phyloP scores from a whole-genome alignment of 1,140 invertebrate genomes.

The Drosophila ambigua region DNA sequence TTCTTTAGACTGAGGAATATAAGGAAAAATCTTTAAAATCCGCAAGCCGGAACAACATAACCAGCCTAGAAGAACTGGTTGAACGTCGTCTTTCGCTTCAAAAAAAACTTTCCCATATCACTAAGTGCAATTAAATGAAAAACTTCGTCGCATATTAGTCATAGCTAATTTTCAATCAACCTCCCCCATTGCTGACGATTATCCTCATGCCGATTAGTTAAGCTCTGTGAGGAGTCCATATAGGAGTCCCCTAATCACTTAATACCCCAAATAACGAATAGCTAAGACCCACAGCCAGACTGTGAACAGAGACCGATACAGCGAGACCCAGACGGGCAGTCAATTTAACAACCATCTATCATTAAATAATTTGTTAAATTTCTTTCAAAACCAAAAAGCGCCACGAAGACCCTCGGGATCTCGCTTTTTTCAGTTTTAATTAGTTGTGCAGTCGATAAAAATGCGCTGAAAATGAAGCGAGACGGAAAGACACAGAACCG shows the following conservation, averaged over 20 bases:
- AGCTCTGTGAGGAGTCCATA: neutral
- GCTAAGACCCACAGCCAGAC: constrained; percentile 39
- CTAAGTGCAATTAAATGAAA: constrained; percentile 17
- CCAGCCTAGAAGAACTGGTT: too few species aligned
- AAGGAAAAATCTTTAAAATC: too few species aligned
- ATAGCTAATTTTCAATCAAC: constrained; percentile 30
- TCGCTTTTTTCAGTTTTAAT: constrained; percentile 62
- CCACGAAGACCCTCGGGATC: constrained; percentile 56
- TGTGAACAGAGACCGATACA: neutral
- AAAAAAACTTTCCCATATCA: too few species aligned
- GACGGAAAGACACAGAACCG: constrained; percentile 38
- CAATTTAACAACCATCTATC: constrained; percentile 79
- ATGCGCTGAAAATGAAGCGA: constrained; percentile 69
- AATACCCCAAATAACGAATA: constrained; percentile 57
- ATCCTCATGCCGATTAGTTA: too few species aligned
- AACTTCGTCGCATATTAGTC: constrained; percentile 21
- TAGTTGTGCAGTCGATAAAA: constrained; percentile 79
- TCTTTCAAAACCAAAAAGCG: constrained; percentile 58
- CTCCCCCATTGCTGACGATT: too few species aligned
- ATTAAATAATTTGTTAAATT: constrained; percentile 82
- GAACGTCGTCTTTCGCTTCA: too few species aligned
- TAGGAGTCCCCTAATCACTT: constrained; percentile 66
- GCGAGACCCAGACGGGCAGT: constrained; percentile 26
- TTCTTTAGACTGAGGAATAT: too few species aligned
- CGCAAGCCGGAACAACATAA: too few species aligned